Evolutionary conservation across 2,888 invertebrate species (phyloP).

Genomic region (Morpho deidamia): DNA sequence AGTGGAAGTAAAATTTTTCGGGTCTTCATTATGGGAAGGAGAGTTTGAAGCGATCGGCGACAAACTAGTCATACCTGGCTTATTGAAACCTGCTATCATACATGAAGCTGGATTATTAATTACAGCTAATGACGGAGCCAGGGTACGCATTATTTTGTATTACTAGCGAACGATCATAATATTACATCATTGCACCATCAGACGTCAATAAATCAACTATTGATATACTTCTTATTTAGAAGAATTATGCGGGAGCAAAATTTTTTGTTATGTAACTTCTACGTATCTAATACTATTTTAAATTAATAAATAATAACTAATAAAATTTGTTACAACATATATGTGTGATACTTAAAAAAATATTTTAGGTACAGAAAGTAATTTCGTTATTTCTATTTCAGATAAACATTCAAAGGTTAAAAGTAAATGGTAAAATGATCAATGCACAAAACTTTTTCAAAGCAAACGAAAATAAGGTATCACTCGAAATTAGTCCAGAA

Average conservation of each 20-base stretch:
- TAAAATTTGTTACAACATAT: not conserved
- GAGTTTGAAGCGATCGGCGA: slow-evolving; percentile 75
- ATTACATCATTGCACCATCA: no score
- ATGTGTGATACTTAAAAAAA: no score
- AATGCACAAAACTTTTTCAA: slow-evolving; percentile 88
- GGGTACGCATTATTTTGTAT: slow-evolving; percentile 56
- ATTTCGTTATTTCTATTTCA: slow-evolving; percentile 42
- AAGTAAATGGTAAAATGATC: slow-evolving; percentile 89
- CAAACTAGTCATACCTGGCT: slow-evolving; percentile 79
- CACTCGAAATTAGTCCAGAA: slow-evolving; percentile 83
- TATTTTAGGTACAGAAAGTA: no score
- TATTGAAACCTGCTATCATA: slow-evolving; percentile 81
- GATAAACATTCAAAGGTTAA: slow-evolving; percentile 88
- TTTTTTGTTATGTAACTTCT: not conserved
- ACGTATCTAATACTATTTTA: not conserved
- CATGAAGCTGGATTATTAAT: slow-evolving; percentile 89
- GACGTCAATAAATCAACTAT: no score
- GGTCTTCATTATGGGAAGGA: slow-evolving; percentile 85
- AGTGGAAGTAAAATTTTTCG: slow-evolving; percentile 81
- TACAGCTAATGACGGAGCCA: slow-evolving; percentile 87
- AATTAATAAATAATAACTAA: no score
- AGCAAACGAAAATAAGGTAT: slow-evolving; percentile 71
- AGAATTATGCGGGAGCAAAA: no score
- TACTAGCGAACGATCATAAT: no score
- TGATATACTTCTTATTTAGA: no score